Conservation (phyloP, 2,113 vertebrate species). For the Raja brachyura region DNA sequence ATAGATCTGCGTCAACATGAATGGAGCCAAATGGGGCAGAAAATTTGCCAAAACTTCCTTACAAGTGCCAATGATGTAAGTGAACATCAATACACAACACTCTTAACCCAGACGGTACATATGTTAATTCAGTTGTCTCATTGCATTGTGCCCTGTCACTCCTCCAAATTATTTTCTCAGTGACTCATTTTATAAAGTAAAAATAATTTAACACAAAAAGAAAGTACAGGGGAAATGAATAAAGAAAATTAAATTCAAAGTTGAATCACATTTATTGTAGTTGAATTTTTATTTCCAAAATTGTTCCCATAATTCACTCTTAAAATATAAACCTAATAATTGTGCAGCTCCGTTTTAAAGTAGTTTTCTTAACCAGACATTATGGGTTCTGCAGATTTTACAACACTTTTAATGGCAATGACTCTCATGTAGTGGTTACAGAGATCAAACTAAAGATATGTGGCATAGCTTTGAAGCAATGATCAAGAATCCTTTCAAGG, state of each 20-base stretch:
- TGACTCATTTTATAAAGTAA: neutral
- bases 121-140: slow-evolving; percentile 19
- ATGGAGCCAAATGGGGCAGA: slow-evolving; percentile 21
- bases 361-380: neutral
- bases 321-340: neutral
- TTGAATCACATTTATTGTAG: neutral
- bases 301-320: neutral
- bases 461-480: neutral
- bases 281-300: neutral
- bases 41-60: slow-evolving; percentile 29
- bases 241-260: neutral
- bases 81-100: slow-evolving; percentile 33
- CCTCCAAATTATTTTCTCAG: slow-evolving; percentile 22
- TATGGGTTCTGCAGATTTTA: neutral
- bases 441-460: neutral
- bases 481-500: neutral
- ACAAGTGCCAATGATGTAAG: slow-evolving; percentile 31
- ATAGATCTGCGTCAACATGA: neutral
- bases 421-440: neutral
- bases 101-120: slow-evolving; percentile 31
- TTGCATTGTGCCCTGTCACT: slow-evolving; percentile 1
- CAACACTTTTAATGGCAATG: neutral
- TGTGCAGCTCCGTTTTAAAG: slow-evolving; percentile 24
- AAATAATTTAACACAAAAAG: neutral
- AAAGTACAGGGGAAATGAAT: neutral